A percentile compares a stretch with the other conserved stretches of the same genome.
Evolutionary conservation across 2,113 vertebrate species (phyloP).

Genomic region (Alligator mississippiensis): DNA sequence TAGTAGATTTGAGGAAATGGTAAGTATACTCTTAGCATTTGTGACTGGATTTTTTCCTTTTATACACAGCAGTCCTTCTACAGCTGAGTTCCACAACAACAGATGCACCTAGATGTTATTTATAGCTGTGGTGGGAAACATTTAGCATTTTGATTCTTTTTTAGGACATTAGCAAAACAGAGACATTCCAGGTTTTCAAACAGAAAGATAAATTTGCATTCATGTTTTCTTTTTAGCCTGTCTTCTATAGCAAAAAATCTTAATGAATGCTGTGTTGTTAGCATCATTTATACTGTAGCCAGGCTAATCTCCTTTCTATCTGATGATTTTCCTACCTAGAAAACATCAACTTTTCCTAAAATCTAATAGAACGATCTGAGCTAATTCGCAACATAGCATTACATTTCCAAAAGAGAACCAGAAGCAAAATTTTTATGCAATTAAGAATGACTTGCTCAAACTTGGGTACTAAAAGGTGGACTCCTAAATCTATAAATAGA

Average conservation of each 20-base stretch:
- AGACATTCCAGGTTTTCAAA: conserved; percentile 62
- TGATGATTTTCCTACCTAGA: background rate
- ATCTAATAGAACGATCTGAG: background rate
- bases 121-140: conserved; percentile 74
- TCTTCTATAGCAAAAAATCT: conserved; percentile 1
- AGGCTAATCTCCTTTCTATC: background rate
- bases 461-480: background rate
- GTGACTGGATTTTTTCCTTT: conserved; percentile 2
- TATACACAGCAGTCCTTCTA: conserved; percentile 12
- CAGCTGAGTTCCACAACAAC: conserved; percentile 46
- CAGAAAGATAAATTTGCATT: conserved; percentile 56
- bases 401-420: background rate
- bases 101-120: conserved; percentile 65
- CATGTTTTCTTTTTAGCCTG: conserved; percentile 40
- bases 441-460: background rate
- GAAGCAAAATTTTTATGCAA: conserved; percentile 9
- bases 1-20: background rate
- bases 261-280: background rate
- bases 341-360: conserved; percentile 46
- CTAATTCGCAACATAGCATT: background rate
- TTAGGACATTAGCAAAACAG: conserved; percentile 67
- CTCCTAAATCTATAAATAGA: background rate
- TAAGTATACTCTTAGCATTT: background rate
- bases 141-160: conserved; percentile 52
- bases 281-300: background rate